These are phyloP conservation scores for Clunio marinus DNA, from an alignment of 2,888 invertebrate species.

Conservation along the genomic window DNA sequence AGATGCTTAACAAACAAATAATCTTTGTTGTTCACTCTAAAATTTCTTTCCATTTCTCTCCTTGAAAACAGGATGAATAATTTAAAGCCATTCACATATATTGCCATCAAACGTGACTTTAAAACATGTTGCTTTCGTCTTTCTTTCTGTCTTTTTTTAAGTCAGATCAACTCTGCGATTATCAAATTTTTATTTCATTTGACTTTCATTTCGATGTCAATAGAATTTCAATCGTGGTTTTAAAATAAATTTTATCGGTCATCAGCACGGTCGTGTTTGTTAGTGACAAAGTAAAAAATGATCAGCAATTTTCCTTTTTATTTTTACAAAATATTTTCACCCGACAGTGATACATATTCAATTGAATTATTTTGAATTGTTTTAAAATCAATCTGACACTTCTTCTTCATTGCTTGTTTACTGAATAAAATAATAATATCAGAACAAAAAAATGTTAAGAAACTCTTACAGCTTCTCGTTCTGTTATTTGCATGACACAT, in stretches of 20 bases:
- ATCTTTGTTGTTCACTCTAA: neutral
- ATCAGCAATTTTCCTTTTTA: neutral
- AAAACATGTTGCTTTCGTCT: neutral
- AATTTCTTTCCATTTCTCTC: neutral
- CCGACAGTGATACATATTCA: too few relatives aligned
- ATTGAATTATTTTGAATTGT: slow-evolving; percentile 23
- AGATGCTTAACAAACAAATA: slow-evolving; percentile 6
- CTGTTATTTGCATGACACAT: neutral
- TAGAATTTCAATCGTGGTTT: neutral
- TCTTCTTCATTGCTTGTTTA: neutral
- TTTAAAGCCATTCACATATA: neutral
- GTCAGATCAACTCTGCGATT: too few relatives aligned
- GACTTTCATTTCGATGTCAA: neutral
- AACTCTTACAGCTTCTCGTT: slow-evolving; percentile 12
- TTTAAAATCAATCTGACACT: slow-evolving; percentile 9
- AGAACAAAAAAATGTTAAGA: too few relatives aligned
- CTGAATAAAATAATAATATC: too few relatives aligned
- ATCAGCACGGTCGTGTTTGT: neutral
- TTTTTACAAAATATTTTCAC: neutral
- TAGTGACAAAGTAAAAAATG: neutral
- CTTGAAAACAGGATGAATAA: neutral
- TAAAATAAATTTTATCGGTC: slow-evolving; percentile 10
- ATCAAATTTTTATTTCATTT: neutral
- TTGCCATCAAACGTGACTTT: neutral
- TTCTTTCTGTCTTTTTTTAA: too few relatives aligned